A percentile compares a stretch with the other conserved stretches of the same genome.
Evolutionary conservation across 2,797 vertebrate species (phyloP).

Genomic region (Malacoctenus gilli): DNA sequence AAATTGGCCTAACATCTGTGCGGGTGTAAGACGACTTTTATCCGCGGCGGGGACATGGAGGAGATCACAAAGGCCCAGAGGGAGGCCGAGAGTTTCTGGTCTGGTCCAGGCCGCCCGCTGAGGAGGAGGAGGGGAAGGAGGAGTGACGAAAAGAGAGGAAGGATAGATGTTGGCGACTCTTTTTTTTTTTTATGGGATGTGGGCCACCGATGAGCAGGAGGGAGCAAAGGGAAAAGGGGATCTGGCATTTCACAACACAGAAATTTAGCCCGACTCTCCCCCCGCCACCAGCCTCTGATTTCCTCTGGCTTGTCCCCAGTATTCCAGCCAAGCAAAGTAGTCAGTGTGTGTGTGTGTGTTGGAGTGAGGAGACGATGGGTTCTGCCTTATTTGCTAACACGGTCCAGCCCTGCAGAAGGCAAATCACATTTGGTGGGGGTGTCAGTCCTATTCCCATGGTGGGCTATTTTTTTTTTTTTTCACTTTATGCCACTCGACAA

Average conservation of each 20-base stretch:
- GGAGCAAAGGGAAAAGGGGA: slow-evolving; percentile 49
- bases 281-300: slow-evolving; percentile 42
- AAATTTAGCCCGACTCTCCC: slow-evolving; percentile 39
- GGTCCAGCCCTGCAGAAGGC: slow-evolving; percentile 72
- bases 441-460: slow-evolving; percentile 71
- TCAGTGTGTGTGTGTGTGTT: slow-evolving; percentile 23
- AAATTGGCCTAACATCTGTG: slow-evolving; percentile 73
- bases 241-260: slow-evolving; percentile 53
- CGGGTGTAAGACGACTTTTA: slow-evolving; percentile 72
- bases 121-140: slow-evolving; percentile 13
- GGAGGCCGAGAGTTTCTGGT: slow-evolving; percentile 56
- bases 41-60: slow-evolving; percentile 54
- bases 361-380: slow-evolving; percentile 45
- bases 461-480: slow-evolving; percentile 58
- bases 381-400: slow-evolving; percentile 74
- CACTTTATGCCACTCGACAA: slow-evolving; percentile 69
- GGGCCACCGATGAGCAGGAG: slow-evolving; percentile 38
- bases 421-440: slow-evolving; percentile 65
- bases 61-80: slow-evolving; percentile 58
- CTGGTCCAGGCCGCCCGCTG: slow-evolving; percentile 56
- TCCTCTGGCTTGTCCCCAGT: slow-evolving; percentile 48
- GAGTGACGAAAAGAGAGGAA: slow-evolving; percentile 37
- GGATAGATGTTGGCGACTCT: slow-evolving; percentile 47
- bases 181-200: slow-evolving; percentile 36
- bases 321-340: slow-evolving; percentile 39